Evolutionary conservation across 2,113 vertebrate genomes (phyloP).

Genomic region (Seriola quinqueradiata): DNA sequence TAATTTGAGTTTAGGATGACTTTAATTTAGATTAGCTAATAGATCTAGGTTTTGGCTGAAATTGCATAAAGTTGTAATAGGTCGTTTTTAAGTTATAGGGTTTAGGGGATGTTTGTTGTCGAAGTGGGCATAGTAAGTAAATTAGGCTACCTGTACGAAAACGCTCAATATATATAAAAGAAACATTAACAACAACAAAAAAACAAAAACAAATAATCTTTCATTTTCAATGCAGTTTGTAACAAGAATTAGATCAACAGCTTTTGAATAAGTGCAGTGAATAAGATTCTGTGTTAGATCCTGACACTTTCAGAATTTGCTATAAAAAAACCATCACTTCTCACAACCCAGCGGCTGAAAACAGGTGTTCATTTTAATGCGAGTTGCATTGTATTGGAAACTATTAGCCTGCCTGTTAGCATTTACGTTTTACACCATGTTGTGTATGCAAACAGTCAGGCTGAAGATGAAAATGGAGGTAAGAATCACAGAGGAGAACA

Average conservation of each 20-base stretch:
- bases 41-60: not conserved
- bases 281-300: not conserved
- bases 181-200: not conserved
- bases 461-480: not conserved
- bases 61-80: not conserved
- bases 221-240: not conserved
- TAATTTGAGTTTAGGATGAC: not conserved
- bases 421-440: not conserved
- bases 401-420: not conserved
- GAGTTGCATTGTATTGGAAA: not conserved
- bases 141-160: not conserved
- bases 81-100: not conserved
- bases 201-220: not conserved
- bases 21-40: not conserved
- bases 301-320: not conserved
- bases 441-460: not conserved
- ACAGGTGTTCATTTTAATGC: not conserved
- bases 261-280: not conserved
- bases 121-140: too few species aligned
- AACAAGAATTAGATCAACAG: not conserved
- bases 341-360: not conserved
- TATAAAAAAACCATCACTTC: not conserved
- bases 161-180: not conserved
- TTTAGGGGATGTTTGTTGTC: not conserved
- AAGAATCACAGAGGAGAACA: not conserved